Base-by-base conservation (phyloP, 2,797 vertebrate genomes). In the Smutsia gigantea region DNA sequence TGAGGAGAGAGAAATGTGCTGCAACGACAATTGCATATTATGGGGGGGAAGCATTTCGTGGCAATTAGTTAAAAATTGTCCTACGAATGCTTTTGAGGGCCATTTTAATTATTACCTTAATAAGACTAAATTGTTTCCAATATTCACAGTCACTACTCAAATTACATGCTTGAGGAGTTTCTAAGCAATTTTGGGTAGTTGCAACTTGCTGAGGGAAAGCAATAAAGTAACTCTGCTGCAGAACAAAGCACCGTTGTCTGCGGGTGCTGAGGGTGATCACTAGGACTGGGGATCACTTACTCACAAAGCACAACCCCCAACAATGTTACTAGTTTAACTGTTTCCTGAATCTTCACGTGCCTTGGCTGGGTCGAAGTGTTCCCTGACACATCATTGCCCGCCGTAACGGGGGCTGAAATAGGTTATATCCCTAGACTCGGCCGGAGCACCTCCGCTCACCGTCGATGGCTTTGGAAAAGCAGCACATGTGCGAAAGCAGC, bases 221-320 rank as follows among this genome's bases (percentile, higher is more conserved):
- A 84, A 95, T 86, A 95, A 96, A 97, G 95, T 95, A 97, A 90
- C 94, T 25, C 0, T 78, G 57, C 83, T 51, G n/a, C n/a, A 39
- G 77, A 96, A 97, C 95, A 97, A 97, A 96, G 96, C 87, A 39
- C 74, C 39, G 57, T 74, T 97, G 87, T 97, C 51, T 42, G 29
- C n/a, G 4, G 0, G 11, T 13, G 49, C 55, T 10, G 25, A 82
- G 49, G 49, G 53, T 64, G 85, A 64, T 57, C 25, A 10, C 37
- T 0, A 42, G 85, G 77, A 29, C 83, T n/a, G 51, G 9, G 46
- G 46, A 46, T 71, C 59, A 21, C 29, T 90, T 27, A 69, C 34
- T 87, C 55, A n/a, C 53, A 64, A 53, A 37, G 23, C 87, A 61
- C 95, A 57, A 14, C 18, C 29, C 7, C 53, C 9, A 13, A 78